Evolutionary conservation across 2,888 invertebrate species (phyloP).

Genomic region (Drymonia ruficornis): DNA sequence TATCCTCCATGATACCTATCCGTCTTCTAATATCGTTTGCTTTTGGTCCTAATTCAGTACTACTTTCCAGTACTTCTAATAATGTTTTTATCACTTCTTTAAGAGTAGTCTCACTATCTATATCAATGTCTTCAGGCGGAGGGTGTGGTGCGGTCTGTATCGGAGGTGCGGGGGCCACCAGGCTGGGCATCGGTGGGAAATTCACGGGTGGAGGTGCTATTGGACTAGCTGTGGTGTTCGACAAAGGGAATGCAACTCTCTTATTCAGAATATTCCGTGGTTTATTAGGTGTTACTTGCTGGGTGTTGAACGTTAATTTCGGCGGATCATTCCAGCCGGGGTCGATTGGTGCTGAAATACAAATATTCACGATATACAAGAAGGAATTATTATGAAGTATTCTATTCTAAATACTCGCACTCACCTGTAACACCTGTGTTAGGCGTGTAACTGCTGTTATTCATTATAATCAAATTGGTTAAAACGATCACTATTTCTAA

Average conservation of each 20-base stretch:
- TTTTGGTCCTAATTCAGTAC: constrained; percentile 71
- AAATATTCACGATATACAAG: constrained; percentile 3
- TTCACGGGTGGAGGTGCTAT: constrained; percentile 40
- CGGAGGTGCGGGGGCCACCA: constrained; percentile 40
- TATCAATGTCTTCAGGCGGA: constrained; percentile 34
- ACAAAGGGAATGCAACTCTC: constrained; percentile 80
- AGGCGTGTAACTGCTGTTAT: constrained; percentile 46
- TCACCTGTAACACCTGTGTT: constrained; percentile 52
- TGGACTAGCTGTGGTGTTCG: constrained; percentile 48
- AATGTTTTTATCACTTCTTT: constrained; percentile 66
- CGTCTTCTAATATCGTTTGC: constrained; percentile 82
- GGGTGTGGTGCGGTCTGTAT: constrained; percentile 19
- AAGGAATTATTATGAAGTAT: neutral
- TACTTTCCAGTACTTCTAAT: constrained; percentile 58
- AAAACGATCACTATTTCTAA: neutral
- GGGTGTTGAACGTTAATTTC: constrained; percentile 73
- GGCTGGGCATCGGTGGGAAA: constrained; percentile 57
- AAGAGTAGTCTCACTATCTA: constrained; percentile 61
- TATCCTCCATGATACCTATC: constrained; percentile 80
- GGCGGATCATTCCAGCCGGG: constrained; percentile 86
- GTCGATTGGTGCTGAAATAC: constrained; percentile 65
- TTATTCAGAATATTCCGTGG: constrained; percentile 80
- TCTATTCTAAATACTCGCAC: neutral
- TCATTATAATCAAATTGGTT: constrained; percentile 35
- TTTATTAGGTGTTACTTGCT: constrained; percentile 65